A percentile compares a stretch with the other conserved stretches of the same genome.
Conservation (phyloP, 2,797 vertebrate genomes). For the Sebastes alutus region DNA sequence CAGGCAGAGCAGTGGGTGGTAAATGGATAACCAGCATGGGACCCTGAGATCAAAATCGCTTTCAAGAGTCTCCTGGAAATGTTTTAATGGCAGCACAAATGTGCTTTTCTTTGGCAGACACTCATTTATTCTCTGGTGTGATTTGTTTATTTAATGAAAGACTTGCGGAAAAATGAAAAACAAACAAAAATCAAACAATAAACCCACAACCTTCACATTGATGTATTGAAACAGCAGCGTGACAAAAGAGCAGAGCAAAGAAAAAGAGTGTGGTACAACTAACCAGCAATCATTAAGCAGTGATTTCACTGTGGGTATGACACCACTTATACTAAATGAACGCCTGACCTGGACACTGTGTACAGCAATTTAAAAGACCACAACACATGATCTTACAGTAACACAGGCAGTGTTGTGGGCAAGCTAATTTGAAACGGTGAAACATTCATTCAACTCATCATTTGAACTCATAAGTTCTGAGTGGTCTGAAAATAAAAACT, state of each 20-base stretch:
- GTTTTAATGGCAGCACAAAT: not conserved
- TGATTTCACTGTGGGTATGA: not conserved
- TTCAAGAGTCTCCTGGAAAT: slow-evolving; percentile 4
- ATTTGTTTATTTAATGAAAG: not conserved
- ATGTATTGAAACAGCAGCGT: not conserved
- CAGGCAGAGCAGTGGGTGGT: slow-evolving; percentile 21
- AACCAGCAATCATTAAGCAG: not conserved
- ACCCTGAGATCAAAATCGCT: slow-evolving; percentile 19
- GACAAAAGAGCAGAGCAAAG: not conserved
- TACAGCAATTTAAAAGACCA: not conserved
- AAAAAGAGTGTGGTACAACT: not conserved
- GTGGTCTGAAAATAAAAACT: not conserved
- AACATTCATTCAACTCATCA: not conserved
- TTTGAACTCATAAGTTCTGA: not conserved
- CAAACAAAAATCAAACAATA: not conserved
- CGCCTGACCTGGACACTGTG: not conserved
- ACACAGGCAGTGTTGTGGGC: not conserved
- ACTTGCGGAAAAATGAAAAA: not conserved
- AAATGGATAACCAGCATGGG: slow-evolving; percentile 52
- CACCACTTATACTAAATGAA: not conserved
- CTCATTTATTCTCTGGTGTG: not conserved
- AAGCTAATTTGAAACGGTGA: not conserved
- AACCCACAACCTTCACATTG: not conserved
- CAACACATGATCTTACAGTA: not conserved
- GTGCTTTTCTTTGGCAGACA: not conserved